These are phyloP conservation scores for Helostoma temminkii DNA, from an alignment of 2,797 vertebrate genomes.

Conservation along the genomic window DNA sequence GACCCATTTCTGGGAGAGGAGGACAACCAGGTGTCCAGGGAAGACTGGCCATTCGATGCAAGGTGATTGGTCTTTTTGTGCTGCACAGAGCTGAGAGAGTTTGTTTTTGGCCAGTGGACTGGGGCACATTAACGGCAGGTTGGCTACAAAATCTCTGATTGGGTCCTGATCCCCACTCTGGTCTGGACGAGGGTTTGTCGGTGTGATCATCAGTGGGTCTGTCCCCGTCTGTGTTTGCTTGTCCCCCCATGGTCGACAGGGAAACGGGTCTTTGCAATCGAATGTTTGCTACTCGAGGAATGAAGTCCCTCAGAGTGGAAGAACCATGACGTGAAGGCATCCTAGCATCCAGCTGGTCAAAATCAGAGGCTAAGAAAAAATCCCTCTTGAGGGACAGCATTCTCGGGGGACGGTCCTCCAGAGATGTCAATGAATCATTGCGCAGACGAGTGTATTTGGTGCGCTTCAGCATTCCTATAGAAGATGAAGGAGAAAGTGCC, in stretches of 20 bases:
- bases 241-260: slow-evolving; percentile 84
- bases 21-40: slow-evolving; percentile 53
- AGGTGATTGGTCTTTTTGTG: slow-evolving; percentile 69
- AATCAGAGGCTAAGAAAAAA: slow-evolving; percentile 75
- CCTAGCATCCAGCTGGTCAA: slow-evolving; percentile 62
- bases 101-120: slow-evolving; percentile 51
- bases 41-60: slow-evolving; percentile 67
- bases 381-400: slow-evolving; percentile 64
- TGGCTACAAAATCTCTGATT: slow-evolving; percentile 51
- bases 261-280: slow-evolving; percentile 86
- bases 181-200: slow-evolving; percentile 76
- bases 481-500: slow-evolving; percentile 16
- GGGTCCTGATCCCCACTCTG: slow-evolving; percentile 63
- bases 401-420: slow-evolving; percentile 85
- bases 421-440: slow-evolving; percentile 88
- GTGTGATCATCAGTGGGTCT: slow-evolving; percentile 79
- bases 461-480: slow-evolving; percentile 91
- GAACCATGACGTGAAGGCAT: slow-evolving; percentile 76
- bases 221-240: slow-evolving; percentile 65
- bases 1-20: slow-evolving; percentile 58
- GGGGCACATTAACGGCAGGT: slow-evolving; percentile 30
- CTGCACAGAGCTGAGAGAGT: slow-evolving; percentile 43
- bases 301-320: slow-evolving; percentile 87
- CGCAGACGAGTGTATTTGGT: slow-evolving; percentile 94
- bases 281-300: slow-evolving; percentile 89